phyloP scores from a whole-genome alignment of 2,797 vertebrate genomes.

The Lepilemur septentrionalis region DNA sequence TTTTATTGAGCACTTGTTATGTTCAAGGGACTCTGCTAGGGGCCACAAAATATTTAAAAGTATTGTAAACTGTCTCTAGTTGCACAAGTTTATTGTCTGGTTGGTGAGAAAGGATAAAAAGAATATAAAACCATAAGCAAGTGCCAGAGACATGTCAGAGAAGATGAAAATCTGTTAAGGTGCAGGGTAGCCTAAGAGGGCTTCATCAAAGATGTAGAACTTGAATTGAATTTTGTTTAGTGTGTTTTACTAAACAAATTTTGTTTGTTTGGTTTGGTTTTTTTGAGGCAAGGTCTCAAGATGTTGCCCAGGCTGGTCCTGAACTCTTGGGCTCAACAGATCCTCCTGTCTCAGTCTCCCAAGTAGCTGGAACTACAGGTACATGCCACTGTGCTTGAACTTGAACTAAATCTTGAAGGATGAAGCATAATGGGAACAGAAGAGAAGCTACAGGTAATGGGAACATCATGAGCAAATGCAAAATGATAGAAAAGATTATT shows the following conservation, averaged over 20 bases:
- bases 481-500: background rate
- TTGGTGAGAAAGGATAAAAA: background rate
- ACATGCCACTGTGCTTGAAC: background rate
- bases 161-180: background rate
- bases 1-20: background rate
- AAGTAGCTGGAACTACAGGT: background rate
- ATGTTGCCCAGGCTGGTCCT: background rate
- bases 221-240: background rate
- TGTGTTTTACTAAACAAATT: background rate
- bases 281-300: background rate
- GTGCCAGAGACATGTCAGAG: background rate
- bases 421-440: constrained; percentile 10
- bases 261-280: background rate
- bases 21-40: background rate
- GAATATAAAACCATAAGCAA: background rate
- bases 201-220: background rate
- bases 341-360: background rate
- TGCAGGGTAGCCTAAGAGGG: background rate
- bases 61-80: background rate
- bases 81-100: background rate
- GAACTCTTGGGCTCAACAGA: background rate
- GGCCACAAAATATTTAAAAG: background rate
- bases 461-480: background rate
- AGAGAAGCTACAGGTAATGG: background rate
- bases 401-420: background rate